phyloP scores from a whole-genome alignment of 1,140 invertebrate species.

The Habropoda laboriosa region DNA sequence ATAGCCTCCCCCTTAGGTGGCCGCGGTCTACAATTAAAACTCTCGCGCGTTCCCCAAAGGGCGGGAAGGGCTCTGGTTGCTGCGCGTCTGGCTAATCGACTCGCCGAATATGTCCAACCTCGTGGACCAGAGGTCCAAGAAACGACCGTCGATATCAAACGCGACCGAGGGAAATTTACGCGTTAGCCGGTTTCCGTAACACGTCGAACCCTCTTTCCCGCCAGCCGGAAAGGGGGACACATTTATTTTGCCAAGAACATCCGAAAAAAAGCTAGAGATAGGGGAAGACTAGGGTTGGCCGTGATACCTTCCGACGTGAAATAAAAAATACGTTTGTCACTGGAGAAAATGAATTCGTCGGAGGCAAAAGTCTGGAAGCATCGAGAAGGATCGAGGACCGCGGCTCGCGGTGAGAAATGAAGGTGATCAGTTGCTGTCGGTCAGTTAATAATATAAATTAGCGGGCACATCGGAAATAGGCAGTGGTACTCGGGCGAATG shows the following conservation, averaged over 20 bases:
- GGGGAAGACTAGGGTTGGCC: background rate
- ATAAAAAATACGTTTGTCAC: background rate
- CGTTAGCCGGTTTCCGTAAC: conserved; percentile 18
- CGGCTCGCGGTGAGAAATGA: conserved; percentile 30
- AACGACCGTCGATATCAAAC: background rate
- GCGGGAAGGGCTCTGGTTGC: conserved; percentile 58
- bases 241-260: conserved; percentile 56
- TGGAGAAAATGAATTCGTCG: conserved; percentile 2
- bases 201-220: conserved; percentile 42
- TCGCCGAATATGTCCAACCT: conserved; percentile 44
- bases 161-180: conserved; percentile 13
- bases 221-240: conserved; percentile 64
- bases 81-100: conserved; percentile 60
- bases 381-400: background rate
- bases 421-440: conserved; percentile 58
- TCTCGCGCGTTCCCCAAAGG: conserved; percentile 66
- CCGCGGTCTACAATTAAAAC: conserved; percentile 80
- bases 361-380: background rate
- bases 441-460: conserved; percentile 64
- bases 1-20: conserved; percentile 71
- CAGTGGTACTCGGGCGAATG: conserved; percentile 10
- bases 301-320: no score
- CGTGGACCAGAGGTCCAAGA: conserved; percentile 25
- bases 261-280: conserved; percentile 12
- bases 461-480: conserved; percentile 42